Evolutionary conservation across 2,888 invertebrate species (phyloP), one percentile per base, ranked within the genome.

Genomic region (Nipponacmea schrenckii): DNA sequence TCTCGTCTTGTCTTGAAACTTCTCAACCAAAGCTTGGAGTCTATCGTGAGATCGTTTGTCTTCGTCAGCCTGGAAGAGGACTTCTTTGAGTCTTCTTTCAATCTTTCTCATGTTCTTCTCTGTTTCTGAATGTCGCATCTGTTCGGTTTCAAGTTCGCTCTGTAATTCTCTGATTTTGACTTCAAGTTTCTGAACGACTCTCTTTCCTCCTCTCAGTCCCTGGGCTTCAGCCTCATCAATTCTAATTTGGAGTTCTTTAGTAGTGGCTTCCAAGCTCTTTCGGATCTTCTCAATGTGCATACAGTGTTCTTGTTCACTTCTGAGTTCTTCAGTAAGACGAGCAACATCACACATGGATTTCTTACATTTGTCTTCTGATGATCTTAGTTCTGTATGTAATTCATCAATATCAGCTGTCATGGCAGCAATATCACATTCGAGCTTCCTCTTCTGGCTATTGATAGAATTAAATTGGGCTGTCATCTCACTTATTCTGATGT

Each of bases 31-130:
- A 92, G 98, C 98, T 91, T 97, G 97, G 94, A 98, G 96, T 89
- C 97, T 96, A 90, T 97, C 97, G 92, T 97, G 97, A 92, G 97
- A 97, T 94, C 98, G 98, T 92, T 97, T 95, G 92, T 98, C 98
- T 91, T 98, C 98, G 89, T 98, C 97, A 56, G 75, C 70, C 76
- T 83, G 80, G 73, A 77, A 80, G 44, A 95, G 95, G 89, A 97
- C 92, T 91, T 97, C 97, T 93, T 97, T 97, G 90, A 97, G 94
- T 90, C 96, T 95, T 65, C 89, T 94, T 90, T 97, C 97, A 83
- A 95, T 94, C 91, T 97, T 97, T 91, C 97, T 94, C 89, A 96
- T 93, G 91, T 96, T 96, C 96, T 97, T 97, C 91, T 96, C 95
- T 85, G 97, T 96, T 90, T 97, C 97, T 84, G 96, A 96, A 92